A percentile compares a stretch with the other conserved stretches of the same genome.
phyloP scores from a whole-genome alignment of 2,113 vertebrate species.

The Pseudopodoces humilis region DNA sequence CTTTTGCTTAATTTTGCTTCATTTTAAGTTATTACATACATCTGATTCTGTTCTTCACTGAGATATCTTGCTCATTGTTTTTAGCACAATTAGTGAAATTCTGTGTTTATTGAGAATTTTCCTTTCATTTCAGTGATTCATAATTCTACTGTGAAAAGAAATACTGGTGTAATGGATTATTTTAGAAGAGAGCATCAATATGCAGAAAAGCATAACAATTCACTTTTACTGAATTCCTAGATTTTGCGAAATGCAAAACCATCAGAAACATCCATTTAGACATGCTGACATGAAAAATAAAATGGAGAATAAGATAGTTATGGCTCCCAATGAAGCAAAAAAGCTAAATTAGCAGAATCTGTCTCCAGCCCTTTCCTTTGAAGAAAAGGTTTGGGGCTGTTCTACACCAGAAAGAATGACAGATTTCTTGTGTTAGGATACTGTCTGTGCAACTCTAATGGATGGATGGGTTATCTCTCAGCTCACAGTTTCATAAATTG shows the following conservation, averaged over 20 bases:
- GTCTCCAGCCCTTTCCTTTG: neutral
- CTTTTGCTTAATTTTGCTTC: neutral
- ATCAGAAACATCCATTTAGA: neutral
- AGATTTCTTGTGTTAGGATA: neutral
- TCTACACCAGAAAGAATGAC: neutral
- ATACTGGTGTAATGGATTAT: neutral
- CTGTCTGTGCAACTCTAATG: fast-evolving
- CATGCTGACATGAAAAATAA: neutral
- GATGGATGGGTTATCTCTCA: neutral
- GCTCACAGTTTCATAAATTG: neutral
- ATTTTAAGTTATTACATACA: neutral
- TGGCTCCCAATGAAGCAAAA: neutral
- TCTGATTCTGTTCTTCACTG: neutral
- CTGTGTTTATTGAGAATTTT: neutral
- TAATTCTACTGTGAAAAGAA: neutral
- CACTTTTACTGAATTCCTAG: neutral
- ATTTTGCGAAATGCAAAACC: neutral
- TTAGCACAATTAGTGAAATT: neutral
- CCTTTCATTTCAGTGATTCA: neutral
- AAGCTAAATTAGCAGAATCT: neutral
- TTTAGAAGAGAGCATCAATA: neutral
- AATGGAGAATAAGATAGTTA: neutral
- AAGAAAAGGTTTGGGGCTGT: neutral
- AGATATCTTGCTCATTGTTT: neutral
- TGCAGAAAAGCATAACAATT: neutral